A percentile compares a stretch with the other conserved stretches of the same genome.
These are phyloP conservation scores for Pachycephala philippinensis DNA, from an alignment of 2,113 vertebrate genomes.

Conservation along the genomic window DNA sequence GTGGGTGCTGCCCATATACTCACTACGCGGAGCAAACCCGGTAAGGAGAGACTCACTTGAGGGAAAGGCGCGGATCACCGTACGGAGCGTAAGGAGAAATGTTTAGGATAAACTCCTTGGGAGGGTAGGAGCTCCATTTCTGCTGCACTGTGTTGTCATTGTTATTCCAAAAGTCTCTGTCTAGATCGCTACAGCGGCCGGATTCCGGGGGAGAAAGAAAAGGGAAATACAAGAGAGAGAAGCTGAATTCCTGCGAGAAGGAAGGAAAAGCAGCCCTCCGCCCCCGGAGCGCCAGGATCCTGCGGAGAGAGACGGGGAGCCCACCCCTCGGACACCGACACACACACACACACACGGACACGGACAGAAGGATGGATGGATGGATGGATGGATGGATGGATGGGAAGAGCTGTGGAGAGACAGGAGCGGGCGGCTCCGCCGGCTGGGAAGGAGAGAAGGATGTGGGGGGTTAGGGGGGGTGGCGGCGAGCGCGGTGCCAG, in stretches of 20 bases:
- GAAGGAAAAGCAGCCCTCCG: conserved; percentile 6
- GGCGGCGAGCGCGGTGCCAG: rapidly evolving
- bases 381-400: not conserved
- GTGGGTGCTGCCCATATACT: conserved; percentile 66
- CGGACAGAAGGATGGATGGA: not conserved
- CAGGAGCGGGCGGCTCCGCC: not conserved
- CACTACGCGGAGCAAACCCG: conserved; percentile 72
- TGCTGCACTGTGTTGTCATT: conserved; percentile 99
- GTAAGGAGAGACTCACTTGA: conserved; percentile 96
- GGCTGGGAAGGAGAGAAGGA: conserved; percentile 63
- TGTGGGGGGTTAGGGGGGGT: not conserved
- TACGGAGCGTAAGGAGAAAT: conserved; percentile 99
- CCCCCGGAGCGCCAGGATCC: conserved; percentile 14
- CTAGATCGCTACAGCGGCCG: conserved; percentile 91
- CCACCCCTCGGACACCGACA: not conserved
- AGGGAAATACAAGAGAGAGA: conserved; percentile 79
- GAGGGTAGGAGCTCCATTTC: conserved; percentile 99
- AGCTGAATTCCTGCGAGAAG: conserved; percentile 67
- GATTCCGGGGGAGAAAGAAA: conserved; percentile 76
- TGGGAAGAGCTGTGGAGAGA: conserved; percentile 35
- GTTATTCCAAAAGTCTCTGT: conserved; percentile 99
- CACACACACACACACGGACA: not conserved
- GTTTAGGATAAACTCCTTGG: conserved; percentile 99
- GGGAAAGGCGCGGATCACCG: conserved; percentile 97
- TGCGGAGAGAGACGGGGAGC: conserved; percentile 34